A percentile compares a stretch with the other conserved stretches of the same genome.
These are phyloP conservation scores for Drosophila ohnishii DNA, from an alignment of 1,140 invertebrate genomes.

Conservation along the genomic window DNA sequence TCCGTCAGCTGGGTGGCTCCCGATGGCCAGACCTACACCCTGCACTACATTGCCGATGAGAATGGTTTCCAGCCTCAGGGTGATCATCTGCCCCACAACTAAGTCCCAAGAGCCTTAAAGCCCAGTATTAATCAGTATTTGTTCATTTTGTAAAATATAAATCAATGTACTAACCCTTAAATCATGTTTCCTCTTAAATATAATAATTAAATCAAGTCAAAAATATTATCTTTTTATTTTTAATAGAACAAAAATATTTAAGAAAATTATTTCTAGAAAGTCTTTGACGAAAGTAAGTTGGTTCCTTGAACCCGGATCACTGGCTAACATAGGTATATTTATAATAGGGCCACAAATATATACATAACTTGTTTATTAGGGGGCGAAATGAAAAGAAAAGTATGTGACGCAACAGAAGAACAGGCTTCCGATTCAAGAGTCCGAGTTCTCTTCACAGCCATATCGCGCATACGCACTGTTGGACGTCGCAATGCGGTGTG, in stretches of 20 bases:
- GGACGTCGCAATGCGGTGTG: constrained; percentile 16
- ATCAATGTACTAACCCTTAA: constrained; percentile 2
- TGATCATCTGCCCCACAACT: constrained; percentile 84
- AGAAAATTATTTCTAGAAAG: neutral
- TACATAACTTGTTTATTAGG: constrained; percentile 17
- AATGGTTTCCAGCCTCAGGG: constrained; percentile 89
- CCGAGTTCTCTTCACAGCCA: neutral
- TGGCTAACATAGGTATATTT: constrained; percentile 30
- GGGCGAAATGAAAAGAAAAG: constrained; percentile 45
- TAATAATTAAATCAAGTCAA: neutral
- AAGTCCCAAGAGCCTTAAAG: neutral
- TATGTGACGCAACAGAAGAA: constrained; percentile 32
- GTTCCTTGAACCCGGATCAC: constrained; percentile 44
- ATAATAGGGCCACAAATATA: neutral
- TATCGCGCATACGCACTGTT: constrained; percentile 35
- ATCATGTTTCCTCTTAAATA: neutral
- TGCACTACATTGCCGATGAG: constrained; percentile 89
- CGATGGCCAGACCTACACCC: constrained; percentile 86
- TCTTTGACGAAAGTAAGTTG: neutral
- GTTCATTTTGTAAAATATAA: constrained; percentile 30
- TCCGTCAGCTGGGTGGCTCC: constrained; percentile 87
- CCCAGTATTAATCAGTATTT: constrained; percentile 42
- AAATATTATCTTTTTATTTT: no score
- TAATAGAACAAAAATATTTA: no score
- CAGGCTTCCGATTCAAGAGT: neutral